These are phyloP conservation scores for Toxonevra muliebris DNA, from an alignment of 2,888 invertebrate genomes.

Conservation along the genomic window DNA sequence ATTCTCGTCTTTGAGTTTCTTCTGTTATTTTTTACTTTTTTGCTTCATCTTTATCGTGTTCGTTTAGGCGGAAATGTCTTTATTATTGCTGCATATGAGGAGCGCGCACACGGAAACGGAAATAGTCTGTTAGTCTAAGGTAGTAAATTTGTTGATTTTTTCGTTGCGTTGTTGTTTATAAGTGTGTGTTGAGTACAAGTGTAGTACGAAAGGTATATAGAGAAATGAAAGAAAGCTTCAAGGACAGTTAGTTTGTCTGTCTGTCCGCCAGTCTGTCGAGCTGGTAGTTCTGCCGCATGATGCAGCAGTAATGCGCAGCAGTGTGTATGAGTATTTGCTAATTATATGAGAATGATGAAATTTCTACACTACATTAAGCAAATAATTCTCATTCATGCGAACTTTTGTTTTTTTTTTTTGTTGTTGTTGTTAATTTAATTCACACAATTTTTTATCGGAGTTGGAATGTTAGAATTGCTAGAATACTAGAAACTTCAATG, in stretches of 20 bases:
- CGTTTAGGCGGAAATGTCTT: slow-evolving; percentile 31
- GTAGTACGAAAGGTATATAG: neutral
- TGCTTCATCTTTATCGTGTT: slow-evolving; percentile 2
- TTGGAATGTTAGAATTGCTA: too few species aligned
- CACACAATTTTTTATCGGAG: too few species aligned
- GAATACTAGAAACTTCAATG: too few species aligned
- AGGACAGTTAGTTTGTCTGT: slow-evolving; percentile 5
- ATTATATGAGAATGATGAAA: too few species aligned
- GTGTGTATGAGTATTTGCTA: neutral
- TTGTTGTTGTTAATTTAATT: too few species aligned
- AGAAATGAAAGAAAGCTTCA: neutral
- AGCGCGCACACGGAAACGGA: slow-evolving; percentile 23
- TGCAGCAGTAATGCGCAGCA: too few species aligned
- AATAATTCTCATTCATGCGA: too few species aligned
- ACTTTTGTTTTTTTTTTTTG: too few species aligned
- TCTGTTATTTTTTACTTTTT: slow-evolving; percentile 17
- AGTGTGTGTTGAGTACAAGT: neutral
- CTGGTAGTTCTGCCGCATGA: too few species aligned
- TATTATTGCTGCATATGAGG: slow-evolving; percentile 22
- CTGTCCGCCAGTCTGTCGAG: neutral
- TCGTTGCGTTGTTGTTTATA: neutral
- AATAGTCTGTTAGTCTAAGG: slow-evolving; percentile 17
- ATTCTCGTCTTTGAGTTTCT: neutral
- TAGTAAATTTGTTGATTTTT: too few species aligned
- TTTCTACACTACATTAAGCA: too few species aligned